Base-by-base conservation (phyloP, 2,888 invertebrate genomes). In the Liodrosophila aerea region DNA sequence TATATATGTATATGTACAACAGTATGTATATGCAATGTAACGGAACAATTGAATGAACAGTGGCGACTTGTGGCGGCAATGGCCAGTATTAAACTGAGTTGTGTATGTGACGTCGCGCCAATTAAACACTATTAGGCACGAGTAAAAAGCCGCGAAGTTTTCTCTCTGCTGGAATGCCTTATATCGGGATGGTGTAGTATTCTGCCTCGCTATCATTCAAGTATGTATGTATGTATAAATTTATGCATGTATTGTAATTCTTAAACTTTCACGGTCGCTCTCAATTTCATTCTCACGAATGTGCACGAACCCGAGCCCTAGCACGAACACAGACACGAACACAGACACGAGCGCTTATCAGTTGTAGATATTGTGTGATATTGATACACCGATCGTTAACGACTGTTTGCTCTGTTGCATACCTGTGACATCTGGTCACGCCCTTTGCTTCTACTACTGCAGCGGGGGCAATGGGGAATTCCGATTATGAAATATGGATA, bases 351-450 rank as follows among this genome's bases (percentile, higher is more conserved):
- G 2, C 22, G 22, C 22, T 22, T 22, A 22, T 22, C 22, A 22
- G 22, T 22, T 22, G 22, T 22, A 22, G 22, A 4, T 22, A 34
- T 4, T 15, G n/a, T 15, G n/a, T 16, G 39, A 16, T 39, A 39
- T 39, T 39, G 18, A 39, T 39, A 39, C 16, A 39, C 18, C 16
- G n/a, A 11, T 18, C 18, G 18, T 5, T 39, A 5, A 8, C n/a
- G 36, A n/a, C 13, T 1, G 7, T 2, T 8, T 36, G 15, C 8
- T 39, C 27, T 36, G 49, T 40, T 51, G 41, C 63, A 63, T 83
- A 80, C 80, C 80, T 81, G 75, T 47, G 80, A 77, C 80, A 81
- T 81, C 47, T 47, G 39, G 75, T 47, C 66, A 43, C 64, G 64
- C 73, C 64, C 60, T 58, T 56, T 40, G 49, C 16, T 37, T 37